phyloP scores from a whole-genome alignment of 2,797 vertebrate genomes.

The Sebastes wilsoni region DNA sequence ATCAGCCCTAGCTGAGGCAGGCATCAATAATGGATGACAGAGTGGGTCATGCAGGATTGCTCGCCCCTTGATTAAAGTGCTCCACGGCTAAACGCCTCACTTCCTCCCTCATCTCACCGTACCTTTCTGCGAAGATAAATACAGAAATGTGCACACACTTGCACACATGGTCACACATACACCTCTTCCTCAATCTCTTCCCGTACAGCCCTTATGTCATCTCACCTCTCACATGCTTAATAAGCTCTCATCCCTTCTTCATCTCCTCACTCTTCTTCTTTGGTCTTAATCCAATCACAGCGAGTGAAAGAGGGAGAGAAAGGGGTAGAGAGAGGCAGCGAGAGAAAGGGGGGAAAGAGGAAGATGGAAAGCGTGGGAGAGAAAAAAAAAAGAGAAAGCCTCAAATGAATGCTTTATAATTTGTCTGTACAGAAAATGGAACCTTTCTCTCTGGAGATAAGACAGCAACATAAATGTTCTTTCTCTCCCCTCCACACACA shows the following conservation, averaged over 20 bases:
- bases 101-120: constrained; percentile 69
- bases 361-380: constrained; percentile 44
- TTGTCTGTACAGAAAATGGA: constrained; percentile 64
- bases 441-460: constrained; percentile 65
- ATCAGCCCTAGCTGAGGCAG: constrained; percentile 79
- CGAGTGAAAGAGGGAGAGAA: constrained; percentile 22
- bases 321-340: background rate
- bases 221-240: constrained; percentile 72
- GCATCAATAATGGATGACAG: constrained; percentile 84
- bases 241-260: constrained; percentile 68
- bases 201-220: constrained; percentile 67
- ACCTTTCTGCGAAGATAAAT: constrained; percentile 60
- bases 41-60: constrained; percentile 81
- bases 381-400: constrained; percentile 50
- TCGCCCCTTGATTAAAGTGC: constrained; percentile 82
- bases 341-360: background rate
- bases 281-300: constrained; percentile 75
- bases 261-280: constrained; percentile 68
- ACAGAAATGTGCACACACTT: constrained; percentile 33
- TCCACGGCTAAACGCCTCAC: constrained; percentile 76
- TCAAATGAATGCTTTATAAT: constrained; percentile 73
- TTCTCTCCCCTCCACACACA: constrained; percentile 34
- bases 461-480: constrained; percentile 60
- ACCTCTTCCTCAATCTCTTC: constrained; percentile 52
- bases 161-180: constrained; percentile 37